Base-by-base conservation (phyloP, 2,888 invertebrate species). In the Cataglyphis cursor region DNA sequence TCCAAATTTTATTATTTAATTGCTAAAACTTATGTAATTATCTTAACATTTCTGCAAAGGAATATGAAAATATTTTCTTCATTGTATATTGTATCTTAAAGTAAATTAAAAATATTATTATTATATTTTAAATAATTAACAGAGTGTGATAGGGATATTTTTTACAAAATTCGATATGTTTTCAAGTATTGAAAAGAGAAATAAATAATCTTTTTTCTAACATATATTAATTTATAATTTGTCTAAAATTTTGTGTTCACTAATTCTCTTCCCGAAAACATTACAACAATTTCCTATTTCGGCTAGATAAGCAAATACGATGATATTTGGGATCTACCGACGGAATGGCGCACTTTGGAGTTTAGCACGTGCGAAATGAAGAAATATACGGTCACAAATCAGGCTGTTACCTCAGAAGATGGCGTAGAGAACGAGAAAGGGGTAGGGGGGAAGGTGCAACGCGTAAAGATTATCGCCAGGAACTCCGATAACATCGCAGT, bases 401-500 rank as follows among this genome's bases (percentile, higher is more conserved):
- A 87, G 73, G 54, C 24, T 41, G 73, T 62, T 73, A 78, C 66
- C 81, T 82, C 80, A 70, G 72, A 72, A 83, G 76, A 85, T 76
- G 48, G 75, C 57, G 59, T 24, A 57, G 18, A 38, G 64, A 35
- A 76, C 61, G 62, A 41, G 62, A 48, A 31, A 38, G 76, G 35
- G 65, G n/a, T 44, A 21, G 28, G 48, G 28, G 66, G 57, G 48
- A 35, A 51, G 82, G 65, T 21, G 41, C 61, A 61, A 75, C 64
- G 70, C 59, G 64, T 72, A 81, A 87, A 92, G 91, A 93, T 93
- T 93, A 93, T 92, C 91, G 86, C 85, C 86, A 89, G 91, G 91
- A 93, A 93, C 90, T 92, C 90, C 82, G 92, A 93, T 93, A 92
- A 92, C 89, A 92, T 89, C 82, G 68, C 44, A 85, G 72, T 57